A percentile compares a stretch with the other conserved stretches of the same genome.
Conservation (phyloP, 1,140 invertebrate genomes). For the Aphelinus atriplicis region DNA sequence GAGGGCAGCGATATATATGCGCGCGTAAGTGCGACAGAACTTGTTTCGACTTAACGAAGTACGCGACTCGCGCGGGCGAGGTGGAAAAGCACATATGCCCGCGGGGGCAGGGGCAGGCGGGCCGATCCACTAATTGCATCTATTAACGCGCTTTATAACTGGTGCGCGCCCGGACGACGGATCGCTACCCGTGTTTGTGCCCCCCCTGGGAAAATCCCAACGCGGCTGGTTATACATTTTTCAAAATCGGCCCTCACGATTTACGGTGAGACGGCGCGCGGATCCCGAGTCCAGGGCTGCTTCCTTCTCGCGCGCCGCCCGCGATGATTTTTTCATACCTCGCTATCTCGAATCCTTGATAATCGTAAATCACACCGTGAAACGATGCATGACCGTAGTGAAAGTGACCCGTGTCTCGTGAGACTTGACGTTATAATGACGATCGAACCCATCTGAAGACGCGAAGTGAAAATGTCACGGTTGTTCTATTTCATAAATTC, state of each 20-base stretch:
- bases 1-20: neutral
- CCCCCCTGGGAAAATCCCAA: slow-evolving; percentile 19
- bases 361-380: too few species aligned
- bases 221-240: neutral
- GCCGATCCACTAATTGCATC: slow-evolving; percentile 40
- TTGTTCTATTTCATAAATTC: too few species aligned
- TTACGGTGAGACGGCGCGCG: slow-evolving; percentile 28
- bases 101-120: slow-evolving; percentile 8
- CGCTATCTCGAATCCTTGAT: too few species aligned
- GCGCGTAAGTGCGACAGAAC: slow-evolving; percentile 2
- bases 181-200: slow-evolving; percentile 20
- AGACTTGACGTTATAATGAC: too few species aligned
- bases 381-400: too few species aligned
- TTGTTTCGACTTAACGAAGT: slow-evolving; percentile 34
- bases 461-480: too few species aligned
- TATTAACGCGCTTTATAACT: slow-evolving; percentile 38
- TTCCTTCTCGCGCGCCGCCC: neutral
- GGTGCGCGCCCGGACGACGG: neutral
- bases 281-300: too few species aligned
- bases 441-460: too few species aligned
- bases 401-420: too few species aligned
- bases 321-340: too few species aligned
- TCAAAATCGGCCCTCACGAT: slow-evolving; percentile 16
- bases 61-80: neutral
- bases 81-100: neutral